These are phyloP conservation scores for Psilopogon haemacephalus DNA, from an alignment of 2,113 vertebrate genomes.

Conservation along the genomic window DNA sequence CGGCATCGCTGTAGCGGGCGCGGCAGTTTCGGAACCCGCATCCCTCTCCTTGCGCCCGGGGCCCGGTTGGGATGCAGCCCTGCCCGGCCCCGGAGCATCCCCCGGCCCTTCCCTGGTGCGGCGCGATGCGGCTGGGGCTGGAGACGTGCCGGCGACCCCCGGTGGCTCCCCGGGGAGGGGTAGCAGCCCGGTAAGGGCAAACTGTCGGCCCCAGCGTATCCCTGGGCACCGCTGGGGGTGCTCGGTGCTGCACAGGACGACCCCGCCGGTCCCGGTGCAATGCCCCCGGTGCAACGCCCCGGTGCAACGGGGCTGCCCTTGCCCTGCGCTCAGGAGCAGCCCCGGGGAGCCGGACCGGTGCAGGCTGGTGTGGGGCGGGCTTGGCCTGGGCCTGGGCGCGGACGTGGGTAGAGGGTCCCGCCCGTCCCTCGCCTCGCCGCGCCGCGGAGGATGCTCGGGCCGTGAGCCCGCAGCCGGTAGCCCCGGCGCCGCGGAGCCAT, in stretches of 20 bases:
- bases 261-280: neutral
- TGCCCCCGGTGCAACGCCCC: too few species aligned
- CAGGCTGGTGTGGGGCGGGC: too few species aligned
- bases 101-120: neutral
- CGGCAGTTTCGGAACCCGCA: neutral
- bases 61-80: neutral
- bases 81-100: neutral
- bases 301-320: neutral
- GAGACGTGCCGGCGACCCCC: neutral
- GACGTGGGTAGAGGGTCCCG: too few species aligned
- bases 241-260: neutral
- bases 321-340: neutral
- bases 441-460: constrained; percentile 52
- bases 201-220: too few species aligned
- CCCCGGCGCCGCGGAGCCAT: constrained; percentile 75
- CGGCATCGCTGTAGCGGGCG: neutral
- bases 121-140: neutral
- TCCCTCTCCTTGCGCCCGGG: neutral
- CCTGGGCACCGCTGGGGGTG: neutral
- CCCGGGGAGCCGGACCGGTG: neutral
- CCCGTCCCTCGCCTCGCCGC: neutral
- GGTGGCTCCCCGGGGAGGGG: neutral
- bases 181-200: too few species aligned
- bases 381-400: neutral
- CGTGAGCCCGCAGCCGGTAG: constrained; percentile 47